Evolutionary conservation across 2,113 vertebrate genomes (phyloP), one percentile per base, ranked within the genome.

Genomic region (Dryoscopus gambensis): DNA sequence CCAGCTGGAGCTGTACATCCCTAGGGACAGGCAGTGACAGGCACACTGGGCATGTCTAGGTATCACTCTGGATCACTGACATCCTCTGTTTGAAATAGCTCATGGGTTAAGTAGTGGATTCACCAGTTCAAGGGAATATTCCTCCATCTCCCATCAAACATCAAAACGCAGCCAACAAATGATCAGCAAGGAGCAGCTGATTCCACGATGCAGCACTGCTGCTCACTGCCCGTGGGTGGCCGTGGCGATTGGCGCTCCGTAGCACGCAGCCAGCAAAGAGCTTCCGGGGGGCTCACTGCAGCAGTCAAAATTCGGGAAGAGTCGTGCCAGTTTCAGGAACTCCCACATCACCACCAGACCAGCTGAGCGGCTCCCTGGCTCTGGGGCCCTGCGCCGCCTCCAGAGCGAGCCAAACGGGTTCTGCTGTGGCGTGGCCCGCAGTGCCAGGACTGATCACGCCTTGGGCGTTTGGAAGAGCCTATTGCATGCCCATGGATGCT

Each of bases 271-370:
- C 7, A 2, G 49, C 55, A 47, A 37, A 31, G 57, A 73, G 62
- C 75, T 63, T 5, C 62, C 0, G 0, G 55, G 85, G 1, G 0
- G 50, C 70, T 79, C 6, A 0, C 67, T 35, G 46, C 1, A 0
- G n/a, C 89, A 57, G 28, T 13, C 37, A 8, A 8, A 33, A 50
- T 1, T 33, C 0, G 0, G 59, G 67, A 22, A 70, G 68, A 62
- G 68, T 6, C 0, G 0, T 68, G 68, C 50, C 63, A 59, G 63
- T 47, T 78, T 55, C 86, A 89, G 81, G 67, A 95, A 28, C 94
- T 95, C 86, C 86, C 94, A 92, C 84, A 19, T 56, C 71, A 30
- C 52, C 83, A 56, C 52, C 81, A 47, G 93, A 92, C 71, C 94
- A 88, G 95, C 79, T 5, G n/a, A 93, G 94, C 95, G 75, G 93